phyloP scores from a whole-genome alignment of 2,888 invertebrate species.

The Xestia c-nigrum region DNA sequence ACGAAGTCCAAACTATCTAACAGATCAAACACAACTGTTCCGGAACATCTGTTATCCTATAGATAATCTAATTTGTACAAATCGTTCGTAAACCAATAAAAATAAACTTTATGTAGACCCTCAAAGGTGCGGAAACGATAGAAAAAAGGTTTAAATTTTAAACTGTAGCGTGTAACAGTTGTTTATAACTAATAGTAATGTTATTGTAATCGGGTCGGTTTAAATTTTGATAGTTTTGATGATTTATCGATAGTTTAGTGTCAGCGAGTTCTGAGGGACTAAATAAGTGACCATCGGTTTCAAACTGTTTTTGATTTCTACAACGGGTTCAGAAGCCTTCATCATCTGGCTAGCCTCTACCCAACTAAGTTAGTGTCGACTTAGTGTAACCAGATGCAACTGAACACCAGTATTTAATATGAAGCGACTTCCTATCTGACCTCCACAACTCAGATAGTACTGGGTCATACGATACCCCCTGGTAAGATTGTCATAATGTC shows the following conservation, averaged over 20 bases:
- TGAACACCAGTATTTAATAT: too few relatives aligned
- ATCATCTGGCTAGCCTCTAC: too few relatives aligned
- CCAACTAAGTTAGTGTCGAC: too few relatives aligned
- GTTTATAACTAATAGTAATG: constrained; percentile 56
- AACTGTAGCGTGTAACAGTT: constrained; percentile 67
- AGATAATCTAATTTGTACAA: constrained; percentile 87
- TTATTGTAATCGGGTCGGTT: constrained; percentile 47
- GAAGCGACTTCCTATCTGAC: too few relatives aligned
- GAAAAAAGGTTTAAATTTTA: constrained; percentile 67
- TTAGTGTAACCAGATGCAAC: too few relatives aligned
- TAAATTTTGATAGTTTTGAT: constrained; percentile 32
- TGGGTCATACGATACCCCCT: too few relatives aligned
- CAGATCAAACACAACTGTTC: constrained; percentile 73
- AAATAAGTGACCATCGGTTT: neutral
- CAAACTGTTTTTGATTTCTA: neutral
- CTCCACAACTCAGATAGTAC: too few relatives aligned
- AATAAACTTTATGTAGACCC: constrained; percentile 74
- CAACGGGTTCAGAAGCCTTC: neutral
- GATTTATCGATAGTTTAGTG: constrained; percentile 24
- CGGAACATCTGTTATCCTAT: constrained; percentile 72
- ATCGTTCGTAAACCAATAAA: constrained; percentile 81
- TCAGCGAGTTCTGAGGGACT: neutral
- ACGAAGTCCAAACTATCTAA: constrained; percentile 42
- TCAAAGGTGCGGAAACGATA: constrained; percentile 64
- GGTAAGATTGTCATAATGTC: too few relatives aligned